Percentiles rank a stretch among this genome's conserved stretches.
These are phyloP conservation scores for Spatula versicolor DNA, from an alignment of 2,797 vertebrate genomes.

Conservation along the genomic window DNA sequence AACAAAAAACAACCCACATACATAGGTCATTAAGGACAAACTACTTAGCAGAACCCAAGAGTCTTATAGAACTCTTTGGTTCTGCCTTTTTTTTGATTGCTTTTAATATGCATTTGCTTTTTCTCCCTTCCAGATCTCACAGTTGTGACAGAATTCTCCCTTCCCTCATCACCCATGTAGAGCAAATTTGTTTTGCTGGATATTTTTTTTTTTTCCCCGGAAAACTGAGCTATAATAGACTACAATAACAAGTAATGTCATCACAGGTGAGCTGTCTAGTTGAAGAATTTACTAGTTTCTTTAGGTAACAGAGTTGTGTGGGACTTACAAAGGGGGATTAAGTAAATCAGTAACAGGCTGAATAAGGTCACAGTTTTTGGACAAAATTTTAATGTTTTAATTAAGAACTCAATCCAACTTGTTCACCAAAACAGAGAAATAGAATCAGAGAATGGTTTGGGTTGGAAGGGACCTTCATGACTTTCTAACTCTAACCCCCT, in stretches of 20 bases:
- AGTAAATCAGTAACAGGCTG: neutral
- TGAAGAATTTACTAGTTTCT: neutral
- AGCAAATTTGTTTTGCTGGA: neutral
- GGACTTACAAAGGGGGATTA: neutral
- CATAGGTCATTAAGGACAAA: neutral
- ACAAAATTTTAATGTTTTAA: neutral
- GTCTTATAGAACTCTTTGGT: neutral
- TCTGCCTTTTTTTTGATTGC: neutral
- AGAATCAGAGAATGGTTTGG: neutral
- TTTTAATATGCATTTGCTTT: neutral
- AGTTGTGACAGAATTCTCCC: neutral
- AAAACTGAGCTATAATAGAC: neutral
- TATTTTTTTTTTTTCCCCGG: neutral
- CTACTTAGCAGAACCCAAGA: neutral
- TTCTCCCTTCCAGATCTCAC: neutral
- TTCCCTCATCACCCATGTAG: neutral
- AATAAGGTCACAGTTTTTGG: neutral
- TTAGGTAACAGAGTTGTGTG: neutral
- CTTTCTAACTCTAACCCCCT: too few species aligned
- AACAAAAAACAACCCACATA: neutral
- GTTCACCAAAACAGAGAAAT: neutral
- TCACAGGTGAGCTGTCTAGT: neutral
- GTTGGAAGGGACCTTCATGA: too few species aligned
- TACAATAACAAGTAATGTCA: neutral
- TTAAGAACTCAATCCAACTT: neutral